These are phyloP conservation scores for Andricus curvator DNA, from an alignment of 2,888 invertebrate species.

Conservation along the genomic window DNA sequence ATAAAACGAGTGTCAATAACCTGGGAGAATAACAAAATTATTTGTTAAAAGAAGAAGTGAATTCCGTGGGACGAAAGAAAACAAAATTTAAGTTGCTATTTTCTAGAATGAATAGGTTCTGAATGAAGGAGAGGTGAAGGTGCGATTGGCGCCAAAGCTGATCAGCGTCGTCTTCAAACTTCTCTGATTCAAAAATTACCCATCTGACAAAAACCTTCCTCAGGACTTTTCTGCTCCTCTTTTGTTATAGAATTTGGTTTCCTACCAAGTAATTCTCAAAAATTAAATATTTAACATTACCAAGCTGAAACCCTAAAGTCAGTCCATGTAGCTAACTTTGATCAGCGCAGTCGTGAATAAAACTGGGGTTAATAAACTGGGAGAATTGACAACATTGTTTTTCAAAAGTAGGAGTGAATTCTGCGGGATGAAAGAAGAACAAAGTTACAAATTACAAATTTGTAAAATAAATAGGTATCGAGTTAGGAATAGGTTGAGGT, in stretches of 20 bases:
- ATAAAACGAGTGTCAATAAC: no score
- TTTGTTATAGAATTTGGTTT: neutral
- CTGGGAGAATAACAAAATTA: neutral
- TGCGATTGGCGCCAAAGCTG: neutral
- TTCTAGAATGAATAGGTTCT: neutral
- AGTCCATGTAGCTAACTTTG: no score
- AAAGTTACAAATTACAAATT: neutral
- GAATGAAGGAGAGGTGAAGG: neutral
- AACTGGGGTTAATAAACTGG: neutral
- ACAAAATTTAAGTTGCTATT: neutral
- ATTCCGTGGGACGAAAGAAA: neutral
- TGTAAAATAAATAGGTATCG: neutral
- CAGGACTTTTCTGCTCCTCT: no score
- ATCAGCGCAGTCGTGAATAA: no score
- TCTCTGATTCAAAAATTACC: no score
- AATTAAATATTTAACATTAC: no score
- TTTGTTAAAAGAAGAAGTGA: neutral
- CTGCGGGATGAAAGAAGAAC: neutral
- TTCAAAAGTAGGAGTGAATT: neutral
- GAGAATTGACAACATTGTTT: neutral
- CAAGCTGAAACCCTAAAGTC: no score
- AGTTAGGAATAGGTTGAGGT: neutral
- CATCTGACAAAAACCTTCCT: no score
- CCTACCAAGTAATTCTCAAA: no score
- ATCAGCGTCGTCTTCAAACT: neutral